Evolutionary conservation across 2,888 invertebrate genomes (phyloP).

Genomic region (Oscheius sp.): DNA sequence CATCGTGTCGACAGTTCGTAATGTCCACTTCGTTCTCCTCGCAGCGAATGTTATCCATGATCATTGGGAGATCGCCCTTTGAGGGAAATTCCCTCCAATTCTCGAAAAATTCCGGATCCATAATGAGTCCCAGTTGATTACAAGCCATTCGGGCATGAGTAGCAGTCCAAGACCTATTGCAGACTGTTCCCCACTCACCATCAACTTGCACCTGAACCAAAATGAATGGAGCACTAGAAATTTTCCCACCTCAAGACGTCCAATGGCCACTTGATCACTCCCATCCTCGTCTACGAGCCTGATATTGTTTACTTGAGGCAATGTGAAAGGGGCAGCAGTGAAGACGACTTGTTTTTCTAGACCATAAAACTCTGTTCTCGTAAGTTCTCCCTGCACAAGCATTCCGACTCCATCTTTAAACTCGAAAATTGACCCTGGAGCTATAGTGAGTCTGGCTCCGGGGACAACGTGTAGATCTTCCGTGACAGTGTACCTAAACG

Average conservation of each 20-base stretch:
- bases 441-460: constrained; percentile 88
- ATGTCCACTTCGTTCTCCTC: constrained; percentile 83
- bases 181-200: constrained; percentile 95
- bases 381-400: constrained; percentile 83
- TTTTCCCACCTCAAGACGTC: constrained; percentile 80
- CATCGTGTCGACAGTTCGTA: constrained; percentile 83
- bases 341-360: constrained; percentile 61
- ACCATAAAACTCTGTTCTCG: constrained; percentile 62
- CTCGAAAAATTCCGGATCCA: constrained; percentile 87
- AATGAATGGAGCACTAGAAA: not conserved
- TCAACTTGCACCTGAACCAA: constrained; percentile 81
- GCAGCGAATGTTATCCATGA: constrained; percentile 86
- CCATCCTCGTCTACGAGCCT: constrained; percentile 70
- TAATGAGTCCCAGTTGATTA: constrained; percentile 89
- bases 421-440: constrained; percentile 86
- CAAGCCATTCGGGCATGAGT: constrained; percentile 91
- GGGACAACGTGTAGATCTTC: constrained; percentile 93
- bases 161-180: constrained; percentile 94
- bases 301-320: constrained; percentile 57
- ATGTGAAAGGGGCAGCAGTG: constrained; percentile 61
- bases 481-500: constrained; percentile 83
- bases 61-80: constrained; percentile 71
- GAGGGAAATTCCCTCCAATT: constrained; percentile 72
- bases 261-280: constrained; percentile 79
- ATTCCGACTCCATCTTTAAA: constrained; percentile 93